Base-by-base conservation (phyloP, 2,888 invertebrate genomes). In the Apamea epomidion region DNA sequence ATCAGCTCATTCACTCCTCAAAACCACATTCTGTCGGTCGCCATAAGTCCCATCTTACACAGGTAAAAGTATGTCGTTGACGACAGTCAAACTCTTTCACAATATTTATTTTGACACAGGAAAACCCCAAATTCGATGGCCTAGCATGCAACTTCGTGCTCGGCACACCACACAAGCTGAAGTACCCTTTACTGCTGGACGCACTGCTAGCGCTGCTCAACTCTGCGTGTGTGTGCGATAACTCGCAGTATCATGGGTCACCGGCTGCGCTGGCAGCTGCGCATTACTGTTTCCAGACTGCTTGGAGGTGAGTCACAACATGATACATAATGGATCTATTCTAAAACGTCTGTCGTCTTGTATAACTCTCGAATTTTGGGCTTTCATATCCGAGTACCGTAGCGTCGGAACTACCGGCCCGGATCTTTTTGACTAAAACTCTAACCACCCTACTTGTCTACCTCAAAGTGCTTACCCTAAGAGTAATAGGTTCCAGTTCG, bases 121-220 rank as follows among this genome's bases (percentile, higher is more conserved):
- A 99, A 91, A 98, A 98, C 69, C 99, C 99, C 0, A 99, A 99
- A 94, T 97, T 99, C 80, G 99, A 99, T 95, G 99, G 99, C 6
- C 94, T 99, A 77, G 99, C 99, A 3, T 99, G 99, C 95, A 99
- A 99, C 96, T 99, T 99, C 93, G 98, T 99, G 81, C 97, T 99
- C 83, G 99, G 99, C 74, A 99, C 99, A 2, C 98, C 99, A 0
- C 99, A 99, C 93, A 99, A 99, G 95, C 96, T 99, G 75, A 98
- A 99, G 91, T 99, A 99, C 96, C 98, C 98, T 0, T 94, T 98
- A 68, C 96, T 99, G 14, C 98, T 99, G 85, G 99, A 99, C 92
- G 98, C 99, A 0, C 95, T 99, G 8, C 98, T 99, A 48, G 98
- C 98, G 86, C 98, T 99, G 87, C 95, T 99, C 70, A 98, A 98